phyloP scores from a whole-genome alignment of 1,140 invertebrate species.

The Acyrthosiphon pisum region DNA sequence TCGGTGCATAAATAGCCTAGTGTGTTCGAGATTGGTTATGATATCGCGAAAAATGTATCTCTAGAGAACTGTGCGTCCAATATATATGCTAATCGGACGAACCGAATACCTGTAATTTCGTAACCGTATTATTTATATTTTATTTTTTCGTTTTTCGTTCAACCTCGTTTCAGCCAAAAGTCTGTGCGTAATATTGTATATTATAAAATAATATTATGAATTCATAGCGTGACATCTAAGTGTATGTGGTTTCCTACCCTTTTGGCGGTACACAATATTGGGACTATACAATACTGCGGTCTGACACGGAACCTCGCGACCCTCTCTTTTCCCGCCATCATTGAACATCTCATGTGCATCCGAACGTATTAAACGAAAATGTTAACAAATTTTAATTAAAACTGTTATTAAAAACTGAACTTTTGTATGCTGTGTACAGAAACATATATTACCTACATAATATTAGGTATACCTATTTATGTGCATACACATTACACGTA shows the following conservation, averaged over 20 bases:
- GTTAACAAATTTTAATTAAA: not conserved
- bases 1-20: not conserved
- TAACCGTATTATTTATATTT: conserved; percentile 7
- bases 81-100: conserved; percentile 55
- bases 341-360: conserved; percentile 28
- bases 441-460: not conserved
- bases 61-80: conserved; percentile 17
- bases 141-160: not conserved
- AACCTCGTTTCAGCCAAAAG: conserved; percentile 37
- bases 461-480: not conserved
- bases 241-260: conserved; percentile 37
- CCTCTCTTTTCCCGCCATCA: not conserved
- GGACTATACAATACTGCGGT: conserved; percentile 18
- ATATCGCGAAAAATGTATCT: conserved; percentile 37
- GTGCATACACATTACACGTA: not conserved
- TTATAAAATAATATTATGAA: conserved; percentile 34
- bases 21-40: conserved; percentile 32
- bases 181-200: not conserved
- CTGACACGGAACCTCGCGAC: conserved; percentile 37
- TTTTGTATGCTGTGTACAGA: not conserved
- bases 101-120: conserved; percentile 54
- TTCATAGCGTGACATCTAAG: conserved; percentile 55
- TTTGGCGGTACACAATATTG: not conserved
- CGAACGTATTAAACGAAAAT: not conserved
- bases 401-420: not conserved